A percentile compares a stretch with the other conserved stretches of the same genome.
Conservation (phyloP, 2,797 vertebrate species). For the Phataginus tetradactyla region DNA sequence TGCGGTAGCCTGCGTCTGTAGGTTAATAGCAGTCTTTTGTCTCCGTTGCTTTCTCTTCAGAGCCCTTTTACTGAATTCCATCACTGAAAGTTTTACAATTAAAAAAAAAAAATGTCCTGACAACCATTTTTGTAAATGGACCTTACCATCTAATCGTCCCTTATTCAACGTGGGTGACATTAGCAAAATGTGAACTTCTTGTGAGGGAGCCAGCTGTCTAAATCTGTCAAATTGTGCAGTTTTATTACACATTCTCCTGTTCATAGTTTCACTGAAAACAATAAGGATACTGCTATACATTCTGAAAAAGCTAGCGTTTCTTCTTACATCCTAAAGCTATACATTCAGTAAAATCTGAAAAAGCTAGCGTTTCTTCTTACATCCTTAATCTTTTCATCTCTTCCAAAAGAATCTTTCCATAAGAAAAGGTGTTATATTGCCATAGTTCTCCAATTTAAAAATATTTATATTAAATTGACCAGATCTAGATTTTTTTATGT, state of each 20-base stretch:
- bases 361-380: conserved; percentile 74
- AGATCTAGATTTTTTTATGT: conserved; percentile 49
- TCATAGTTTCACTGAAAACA: conserved; percentile 79
- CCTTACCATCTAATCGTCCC: conserved; percentile 87
- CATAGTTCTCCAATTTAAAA: not conserved
- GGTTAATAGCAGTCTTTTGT: conserved; percentile 90
- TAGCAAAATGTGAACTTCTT: conserved; percentile 86
- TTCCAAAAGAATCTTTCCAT: conserved; percentile 39
- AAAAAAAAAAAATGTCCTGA: conserved; percentile 87
- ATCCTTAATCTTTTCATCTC: conserved; percentile 71
- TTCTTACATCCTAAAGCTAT: conserved; percentile 74
- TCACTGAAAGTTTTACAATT: conserved; percentile 89
- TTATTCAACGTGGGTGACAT: conserved; percentile 86
- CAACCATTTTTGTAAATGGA: conserved; percentile 88
- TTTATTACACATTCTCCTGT: conserved; percentile 83
- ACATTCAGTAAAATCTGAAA: conserved; percentile 76
- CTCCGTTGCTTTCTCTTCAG: conserved; percentile 85
- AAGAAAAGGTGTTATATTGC: conserved; percentile 52
- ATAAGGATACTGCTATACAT: conserved; percentile 70
- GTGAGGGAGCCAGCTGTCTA: conserved; percentile 87
- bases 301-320: conserved; percentile 75
- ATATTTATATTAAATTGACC: conserved; percentile 61
- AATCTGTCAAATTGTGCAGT: conserved; percentile 84
- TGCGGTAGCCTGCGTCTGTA: conserved; percentile 86
- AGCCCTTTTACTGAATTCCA: conserved; percentile 87